A percentile compares a stretch with the other conserved stretches of the same genome.
These are phyloP conservation scores for Torymus auratus DNA, from an alignment of 2,888 invertebrate genomes.

Conservation along the genomic window DNA sequence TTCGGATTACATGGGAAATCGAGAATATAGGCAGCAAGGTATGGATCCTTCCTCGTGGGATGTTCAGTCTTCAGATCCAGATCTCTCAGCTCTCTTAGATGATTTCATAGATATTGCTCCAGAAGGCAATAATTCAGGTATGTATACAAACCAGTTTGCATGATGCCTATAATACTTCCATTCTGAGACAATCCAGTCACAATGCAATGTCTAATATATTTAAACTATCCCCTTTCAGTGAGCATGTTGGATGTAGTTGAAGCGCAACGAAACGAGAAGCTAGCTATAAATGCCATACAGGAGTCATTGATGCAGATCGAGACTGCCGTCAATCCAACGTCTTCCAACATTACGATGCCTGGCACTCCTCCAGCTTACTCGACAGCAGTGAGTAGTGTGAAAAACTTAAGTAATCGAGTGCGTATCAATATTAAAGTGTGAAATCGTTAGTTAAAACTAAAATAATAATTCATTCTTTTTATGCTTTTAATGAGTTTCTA, in stretches of 20 bases:
- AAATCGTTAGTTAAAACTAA: too few relatives aligned
- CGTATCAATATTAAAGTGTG: too few relatives aligned
- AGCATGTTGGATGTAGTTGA: slow-evolving; percentile 77
- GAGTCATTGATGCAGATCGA: slow-evolving; percentile 93
- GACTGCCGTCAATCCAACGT: slow-evolving; percentile 82
- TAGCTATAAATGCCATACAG: slow-evolving; percentile 91
- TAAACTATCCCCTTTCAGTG: slow-evolving; percentile 57
- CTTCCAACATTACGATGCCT: slow-evolving; percentile 78
- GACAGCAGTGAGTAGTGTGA: slow-evolving; percentile 77
- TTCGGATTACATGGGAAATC: slow-evolving; percentile 75
- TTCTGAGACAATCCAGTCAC: too few relatives aligned
- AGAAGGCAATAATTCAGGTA: slow-evolving; percentile 73
- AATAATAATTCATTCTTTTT: too few relatives aligned
- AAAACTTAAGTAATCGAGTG: too few relatives aligned
- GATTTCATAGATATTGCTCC: slow-evolving; percentile 89
- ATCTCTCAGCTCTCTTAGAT: slow-evolving; percentile 90
- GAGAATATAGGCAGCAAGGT: slow-evolving; percentile 71
- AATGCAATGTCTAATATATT: too few relatives aligned
- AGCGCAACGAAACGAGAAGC: slow-evolving; percentile 81
- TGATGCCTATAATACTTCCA: too few relatives aligned
- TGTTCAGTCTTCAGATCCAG: slow-evolving; percentile 81
- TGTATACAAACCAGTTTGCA: not conserved
- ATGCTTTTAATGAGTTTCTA: too few relatives aligned
- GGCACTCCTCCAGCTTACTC: slow-evolving; percentile 83
- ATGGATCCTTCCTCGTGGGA: slow-evolving; percentile 75